phyloP scores from a whole-genome alignment of 2,113 vertebrate genomes.

The Vulpes vulpes region DNA sequence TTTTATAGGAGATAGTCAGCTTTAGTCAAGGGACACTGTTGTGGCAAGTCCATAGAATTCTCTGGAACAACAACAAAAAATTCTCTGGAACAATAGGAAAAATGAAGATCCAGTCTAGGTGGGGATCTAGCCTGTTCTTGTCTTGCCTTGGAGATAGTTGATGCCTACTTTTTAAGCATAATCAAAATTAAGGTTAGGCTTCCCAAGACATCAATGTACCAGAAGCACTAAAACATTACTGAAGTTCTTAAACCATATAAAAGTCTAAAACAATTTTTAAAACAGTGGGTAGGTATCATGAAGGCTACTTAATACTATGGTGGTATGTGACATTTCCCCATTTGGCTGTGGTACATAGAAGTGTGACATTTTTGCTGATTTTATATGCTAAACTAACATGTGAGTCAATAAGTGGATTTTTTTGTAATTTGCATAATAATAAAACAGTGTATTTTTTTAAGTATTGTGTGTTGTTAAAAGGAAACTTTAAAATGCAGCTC shows the following conservation, averaged over 20 bases:
- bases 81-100: background rate
- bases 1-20: background rate
- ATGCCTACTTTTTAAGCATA: background rate
- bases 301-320: slow-evolving; percentile 72
- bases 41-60: background rate
- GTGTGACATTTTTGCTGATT: slow-evolving; percentile 74
- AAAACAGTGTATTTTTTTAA: slow-evolving; percentile 6
- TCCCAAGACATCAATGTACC: background rate
- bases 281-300: slow-evolving; percentile 21
- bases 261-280: background rate
- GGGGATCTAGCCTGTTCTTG: background rate
- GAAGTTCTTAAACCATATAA: background rate
- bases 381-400: slow-evolving; percentile 53
- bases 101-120: background rate
- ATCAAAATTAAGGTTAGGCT: background rate
- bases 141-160: background rate
- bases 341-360: slow-evolving; percentile 78
- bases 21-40: background rate
- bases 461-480: background rate
- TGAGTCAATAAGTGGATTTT: slow-evolving; percentile 83
- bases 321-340: slow-evolving; percentile 36
- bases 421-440: slow-evolving; percentile 62
- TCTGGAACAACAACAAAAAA: background rate
- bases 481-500: background rate
- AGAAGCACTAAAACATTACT: background rate